Evolutionary conservation across 2,888 invertebrate species (phyloP).

Genomic region (Oligia latruncula): DNA sequence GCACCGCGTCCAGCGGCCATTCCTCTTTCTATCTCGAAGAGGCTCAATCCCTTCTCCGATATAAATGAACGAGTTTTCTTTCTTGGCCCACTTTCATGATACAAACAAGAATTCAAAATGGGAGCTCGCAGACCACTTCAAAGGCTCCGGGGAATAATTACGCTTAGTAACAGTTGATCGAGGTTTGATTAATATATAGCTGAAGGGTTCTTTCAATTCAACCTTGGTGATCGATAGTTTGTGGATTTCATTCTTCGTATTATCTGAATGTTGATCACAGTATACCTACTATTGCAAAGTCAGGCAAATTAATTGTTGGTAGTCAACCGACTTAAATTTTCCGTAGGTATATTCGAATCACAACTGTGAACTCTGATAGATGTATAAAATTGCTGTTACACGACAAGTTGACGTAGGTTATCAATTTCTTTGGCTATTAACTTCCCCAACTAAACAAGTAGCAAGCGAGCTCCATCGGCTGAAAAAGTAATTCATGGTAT

Average conservation of each 20-base stretch:
- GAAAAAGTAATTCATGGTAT: background rate
- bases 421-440: background rate
- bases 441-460: background rate
- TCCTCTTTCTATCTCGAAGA: constrained; percentile 22
- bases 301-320: background rate
- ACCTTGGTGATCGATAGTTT: background rate
- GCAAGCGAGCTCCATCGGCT: background rate
- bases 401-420: background rate
- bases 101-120: constrained; percentile 11
- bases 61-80: constrained; percentile 32
- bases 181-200: background rate
- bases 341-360: background rate
- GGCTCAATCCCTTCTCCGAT: constrained; percentile 17
- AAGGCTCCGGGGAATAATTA: constrained; percentile 14
- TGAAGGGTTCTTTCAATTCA: background rate
- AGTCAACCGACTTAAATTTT: background rate
- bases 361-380: background rate
- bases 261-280: background rate
- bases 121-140: constrained; percentile 19
- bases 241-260: background rate
- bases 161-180: background rate
- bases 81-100: constrained; percentile 16
- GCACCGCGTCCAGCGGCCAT: constrained; percentile 30
- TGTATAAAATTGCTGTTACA: background rate
- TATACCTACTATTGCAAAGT: background rate